Evolutionary conservation across 1,140 invertebrate genomes (phyloP).

Genomic region (Ceratina australensis): DNA sequence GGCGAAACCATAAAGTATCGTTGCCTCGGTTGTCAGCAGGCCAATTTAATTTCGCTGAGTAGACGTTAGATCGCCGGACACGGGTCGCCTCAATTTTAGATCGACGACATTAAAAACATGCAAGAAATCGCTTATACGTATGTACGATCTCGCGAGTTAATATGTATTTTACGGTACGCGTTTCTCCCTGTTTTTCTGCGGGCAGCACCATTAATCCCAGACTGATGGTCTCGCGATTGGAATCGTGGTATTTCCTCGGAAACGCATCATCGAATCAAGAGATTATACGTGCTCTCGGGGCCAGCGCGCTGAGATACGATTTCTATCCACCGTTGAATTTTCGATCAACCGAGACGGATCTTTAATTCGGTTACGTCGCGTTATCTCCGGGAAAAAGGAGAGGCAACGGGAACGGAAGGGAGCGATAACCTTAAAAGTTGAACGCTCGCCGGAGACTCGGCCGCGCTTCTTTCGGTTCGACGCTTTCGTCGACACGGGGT

Average conservation of each 20-base stretch:
- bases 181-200: neutral
- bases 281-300: too few relatives aligned
- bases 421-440: slow-evolving; percentile 23
- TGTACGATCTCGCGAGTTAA: neutral
- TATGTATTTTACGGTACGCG: neutral
- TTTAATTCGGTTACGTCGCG: slow-evolving; percentile 18
- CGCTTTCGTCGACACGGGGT: neutral
- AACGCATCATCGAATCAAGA: neutral
- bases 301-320: neutral
- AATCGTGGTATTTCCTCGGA: neutral
- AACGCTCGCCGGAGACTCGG: slow-evolving; percentile 3
- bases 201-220: neutral
- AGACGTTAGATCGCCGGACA: neutral
- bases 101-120: neutral
- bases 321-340: neutral
- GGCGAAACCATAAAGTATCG: slow-evolving; percentile 8
- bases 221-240: neutral
- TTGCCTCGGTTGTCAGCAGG: slow-evolving; percentile 8
- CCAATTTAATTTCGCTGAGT: slow-evolving; percentile 31
- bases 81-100: neutral
- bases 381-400: neutral
- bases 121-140: neutral
- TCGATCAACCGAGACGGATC: slow-evolving; percentile 8
- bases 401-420: neutral
- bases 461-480: slow-evolving; percentile 7